A percentile compares a stretch with the other conserved stretches of the same genome.
Evolutionary conservation across 2,888 invertebrate species (phyloP).

Genomic region (Rhamnusium bicolor): DNA sequence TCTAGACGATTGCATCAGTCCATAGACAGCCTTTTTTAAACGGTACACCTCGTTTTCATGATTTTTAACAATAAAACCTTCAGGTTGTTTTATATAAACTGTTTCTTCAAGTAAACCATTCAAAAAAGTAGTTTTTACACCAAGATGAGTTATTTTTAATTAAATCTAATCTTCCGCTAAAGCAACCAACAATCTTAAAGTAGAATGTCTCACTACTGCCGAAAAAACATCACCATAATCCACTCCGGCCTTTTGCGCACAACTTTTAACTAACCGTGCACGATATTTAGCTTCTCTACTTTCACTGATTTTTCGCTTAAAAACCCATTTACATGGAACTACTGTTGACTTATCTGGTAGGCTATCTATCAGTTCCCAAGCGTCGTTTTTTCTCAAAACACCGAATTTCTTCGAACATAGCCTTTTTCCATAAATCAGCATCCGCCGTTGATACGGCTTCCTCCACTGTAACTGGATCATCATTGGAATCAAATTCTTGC

Average conservation of each 20-base stretch:
- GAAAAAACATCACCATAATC: background rate
- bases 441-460: slow-evolving; percentile 35
- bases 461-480: slow-evolving; percentile 39
- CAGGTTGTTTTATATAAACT: slow-evolving; percentile 8
- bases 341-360: too few species aligned
- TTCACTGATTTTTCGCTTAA: background rate
- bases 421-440: slow-evolving; percentile 41
- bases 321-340: too few species aligned
- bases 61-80: background rate
- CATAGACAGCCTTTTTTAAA: background rate
- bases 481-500: slow-evolving; percentile 31
- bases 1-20: background rate
- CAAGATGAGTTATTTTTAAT: too few species aligned
- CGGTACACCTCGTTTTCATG: background rate
- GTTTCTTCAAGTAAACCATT: background rate
- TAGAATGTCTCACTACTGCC: background rate
- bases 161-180: slow-evolving; percentile 10
- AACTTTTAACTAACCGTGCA: background rate
- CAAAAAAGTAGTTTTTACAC: too few species aligned
- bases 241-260: background rate
- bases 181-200: slow-evolving; percentile 17
- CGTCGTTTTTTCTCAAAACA: slow-evolving; percentile 40
- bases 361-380: too few species aligned
- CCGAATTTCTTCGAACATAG: slow-evolving; percentile 46
- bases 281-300: background rate